Base-by-base conservation (phyloP, 2,888 invertebrate species). In the Ligdia adustata region DNA sequence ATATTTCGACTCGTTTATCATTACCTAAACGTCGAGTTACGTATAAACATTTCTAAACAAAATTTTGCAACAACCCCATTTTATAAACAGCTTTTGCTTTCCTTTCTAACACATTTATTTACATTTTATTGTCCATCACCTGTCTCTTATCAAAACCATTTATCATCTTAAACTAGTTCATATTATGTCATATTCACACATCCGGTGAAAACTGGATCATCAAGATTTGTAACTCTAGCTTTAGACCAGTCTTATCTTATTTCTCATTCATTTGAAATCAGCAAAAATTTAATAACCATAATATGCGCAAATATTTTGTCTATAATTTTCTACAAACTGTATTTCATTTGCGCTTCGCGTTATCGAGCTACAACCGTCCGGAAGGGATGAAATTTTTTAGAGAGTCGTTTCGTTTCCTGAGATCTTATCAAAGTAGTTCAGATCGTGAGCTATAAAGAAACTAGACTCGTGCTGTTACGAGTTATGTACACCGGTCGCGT, bases 401-500 rank as follows among this genome's bases (percentile, higher is more conserved):
- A 11, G 1, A 11, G 7, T 18, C 11, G 7, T 18, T n/a, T 1
- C 1, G n/a, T 24, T 32, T 32, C 18, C 24, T 15, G 9, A 37
- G 37, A 44, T 35, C 12, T n/a, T 12, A 33, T 45, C 28, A 22
- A 39, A 27, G 13, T 38, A 9, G 34, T 35, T 45, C 9, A 26
- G 24, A 46, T 58, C 57, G 52, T 58, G 55, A 51, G 53, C 9
- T 55, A 37, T 58, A 51, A 55, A 49, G 42, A 24, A 20, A 46
- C 39, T 40, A 20, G 9, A 44, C 46, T 46, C 53, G 55, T 53
- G 55, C 47, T 24, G 35, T 55, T 45, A 53, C 52, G 50, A 62
- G 55, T 60, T 59, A 59, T 57, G 16, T 49, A 51, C 47, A 52
- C 48, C 32, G 57, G 50, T 62, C 59, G 72, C 68, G 72, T 76